These are phyloP conservation scores for Brachyptera putata DNA, from an alignment of 2,888 invertebrate species.

Conservation along the genomic window DNA sequence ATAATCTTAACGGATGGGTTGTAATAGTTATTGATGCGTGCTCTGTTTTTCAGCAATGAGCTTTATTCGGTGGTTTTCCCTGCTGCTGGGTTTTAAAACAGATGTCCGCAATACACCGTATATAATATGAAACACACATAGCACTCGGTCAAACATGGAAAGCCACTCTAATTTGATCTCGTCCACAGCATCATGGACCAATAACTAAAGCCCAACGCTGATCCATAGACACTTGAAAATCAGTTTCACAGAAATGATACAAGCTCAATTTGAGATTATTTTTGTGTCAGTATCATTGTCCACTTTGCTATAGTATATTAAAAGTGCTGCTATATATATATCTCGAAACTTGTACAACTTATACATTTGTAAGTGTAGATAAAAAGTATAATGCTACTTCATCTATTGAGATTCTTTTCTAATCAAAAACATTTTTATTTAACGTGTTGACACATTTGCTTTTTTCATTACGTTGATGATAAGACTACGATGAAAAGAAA, in stretches of 20 bases:
- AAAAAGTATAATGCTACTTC: too few species aligned
- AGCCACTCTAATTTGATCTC: conserved; percentile 19
- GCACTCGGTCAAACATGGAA: conserved; percentile 2
- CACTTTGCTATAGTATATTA: conserved; percentile 18
- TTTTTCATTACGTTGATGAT: too few species aligned
- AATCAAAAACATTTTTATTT: too few species aligned
- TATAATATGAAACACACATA: not conserved
- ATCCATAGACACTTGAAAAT: conserved; percentile 3
- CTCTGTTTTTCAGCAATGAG: not conserved
- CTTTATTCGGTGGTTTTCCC: conserved; percentile 5
- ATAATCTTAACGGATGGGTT: too few species aligned
- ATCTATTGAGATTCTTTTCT: too few species aligned
- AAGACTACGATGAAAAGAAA: too few species aligned
- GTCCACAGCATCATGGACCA: conserved; percentile 3
- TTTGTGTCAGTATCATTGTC: conserved; percentile 10
- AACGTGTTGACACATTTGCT: not conserved
- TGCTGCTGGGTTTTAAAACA: not conserved
- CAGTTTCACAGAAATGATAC: not conserved
- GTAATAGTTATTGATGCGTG: too few species aligned
- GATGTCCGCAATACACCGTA: conserved; percentile 10
- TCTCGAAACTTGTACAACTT: too few species aligned
- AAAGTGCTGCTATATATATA: too few species aligned
- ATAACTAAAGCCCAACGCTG: not conserved
- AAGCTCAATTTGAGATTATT: conserved; percentile 10
- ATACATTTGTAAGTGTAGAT: too few species aligned